A percentile compares a stretch with the other conserved stretches of the same genome.
Conservation (phyloP, 2,888 invertebrate genomes). For the Drosophila cyrtoloma region DNA sequence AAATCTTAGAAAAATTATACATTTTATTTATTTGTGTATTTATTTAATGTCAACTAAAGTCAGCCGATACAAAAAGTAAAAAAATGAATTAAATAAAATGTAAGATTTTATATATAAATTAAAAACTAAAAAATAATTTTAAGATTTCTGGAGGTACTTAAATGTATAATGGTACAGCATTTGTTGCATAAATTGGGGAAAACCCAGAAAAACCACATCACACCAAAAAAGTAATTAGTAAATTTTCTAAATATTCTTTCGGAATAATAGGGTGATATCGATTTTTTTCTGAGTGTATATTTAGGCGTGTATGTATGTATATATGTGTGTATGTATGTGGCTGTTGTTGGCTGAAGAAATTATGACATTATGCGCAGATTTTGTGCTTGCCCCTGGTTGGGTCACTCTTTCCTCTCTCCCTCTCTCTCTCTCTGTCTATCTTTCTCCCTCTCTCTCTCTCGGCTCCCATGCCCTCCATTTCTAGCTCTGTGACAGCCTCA, state of each 20-base stretch:
- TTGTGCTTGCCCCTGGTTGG: constrained; percentile 16
- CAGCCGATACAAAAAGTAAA: no score
- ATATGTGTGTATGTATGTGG: neutral
- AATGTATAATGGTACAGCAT: no score
- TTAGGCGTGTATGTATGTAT: constrained; percentile 2
- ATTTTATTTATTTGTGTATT: no score
- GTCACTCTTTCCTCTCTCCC: neutral
- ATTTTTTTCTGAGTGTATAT: neutral
- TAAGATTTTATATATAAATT: no score
- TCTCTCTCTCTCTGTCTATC: neutral
- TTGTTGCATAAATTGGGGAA: no score
- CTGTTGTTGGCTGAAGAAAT: constrained; percentile 36
- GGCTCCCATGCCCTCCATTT: neutral
- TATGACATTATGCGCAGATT: constrained; percentile 68
- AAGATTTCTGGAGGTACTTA: no score
- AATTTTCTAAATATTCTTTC: neutral
- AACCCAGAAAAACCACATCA: no score
- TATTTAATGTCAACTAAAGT: no score
- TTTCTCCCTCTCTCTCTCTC: neutral
- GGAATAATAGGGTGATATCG: neutral
- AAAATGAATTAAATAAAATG: no score
- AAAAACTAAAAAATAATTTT: no score
- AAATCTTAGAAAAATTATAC: neutral
- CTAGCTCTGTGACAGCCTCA: neutral
- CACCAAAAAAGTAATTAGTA: no score